Evolutionary conservation across 2,113 vertebrate genomes (phyloP).

Genomic region (Zosterops japonicus): DNA sequence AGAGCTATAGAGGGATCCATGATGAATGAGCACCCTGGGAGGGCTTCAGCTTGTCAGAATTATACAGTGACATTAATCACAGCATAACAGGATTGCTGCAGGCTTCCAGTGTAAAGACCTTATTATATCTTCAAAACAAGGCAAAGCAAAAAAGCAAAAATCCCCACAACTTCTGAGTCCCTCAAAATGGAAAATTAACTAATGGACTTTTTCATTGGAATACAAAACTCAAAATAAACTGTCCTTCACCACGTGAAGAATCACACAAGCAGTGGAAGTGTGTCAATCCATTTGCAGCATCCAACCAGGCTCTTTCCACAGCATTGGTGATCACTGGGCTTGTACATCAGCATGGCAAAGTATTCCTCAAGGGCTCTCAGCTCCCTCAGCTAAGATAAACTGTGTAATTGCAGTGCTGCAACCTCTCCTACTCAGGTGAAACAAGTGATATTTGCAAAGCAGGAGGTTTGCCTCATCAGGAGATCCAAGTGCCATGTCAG

Average conservation of each 20-base stretch:
- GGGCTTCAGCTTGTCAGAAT: slow-evolving; percentile 44
- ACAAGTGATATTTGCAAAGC: neutral
- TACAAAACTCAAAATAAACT: slow-evolving; percentile 3
- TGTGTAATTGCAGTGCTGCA: neutral
- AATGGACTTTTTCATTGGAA: neutral
- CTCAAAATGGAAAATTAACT: neutral
- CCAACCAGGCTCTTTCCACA: neutral
- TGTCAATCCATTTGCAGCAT: neutral
- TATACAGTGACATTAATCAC: slow-evolving; percentile 72
- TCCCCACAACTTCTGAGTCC: slow-evolving; percentile 8
- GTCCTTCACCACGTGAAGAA: neutral
- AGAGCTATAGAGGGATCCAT: slow-evolving; percentile 52
- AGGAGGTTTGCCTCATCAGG: neutral
- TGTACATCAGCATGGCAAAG: neutral
- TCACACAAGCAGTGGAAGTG: neutral
- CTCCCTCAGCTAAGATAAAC: neutral
- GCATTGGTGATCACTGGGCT: neutral
- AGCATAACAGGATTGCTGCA: slow-evolving; percentile 51
- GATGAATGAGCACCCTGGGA: slow-evolving; percentile 51
- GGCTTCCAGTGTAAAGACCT: slow-evolving; percentile 61
- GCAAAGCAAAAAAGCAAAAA: slow-evolving; percentile 13
- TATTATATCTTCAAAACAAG: slow-evolving; percentile 67
- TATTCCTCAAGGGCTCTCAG: neutral
- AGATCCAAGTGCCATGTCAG: neutral
- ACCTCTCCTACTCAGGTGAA: neutral